Evolutionary conservation across 2,797 vertebrate genomes (phyloP), one percentile per base, ranked within the genome.

Genomic region (Heterohyrax brucei): DNA sequence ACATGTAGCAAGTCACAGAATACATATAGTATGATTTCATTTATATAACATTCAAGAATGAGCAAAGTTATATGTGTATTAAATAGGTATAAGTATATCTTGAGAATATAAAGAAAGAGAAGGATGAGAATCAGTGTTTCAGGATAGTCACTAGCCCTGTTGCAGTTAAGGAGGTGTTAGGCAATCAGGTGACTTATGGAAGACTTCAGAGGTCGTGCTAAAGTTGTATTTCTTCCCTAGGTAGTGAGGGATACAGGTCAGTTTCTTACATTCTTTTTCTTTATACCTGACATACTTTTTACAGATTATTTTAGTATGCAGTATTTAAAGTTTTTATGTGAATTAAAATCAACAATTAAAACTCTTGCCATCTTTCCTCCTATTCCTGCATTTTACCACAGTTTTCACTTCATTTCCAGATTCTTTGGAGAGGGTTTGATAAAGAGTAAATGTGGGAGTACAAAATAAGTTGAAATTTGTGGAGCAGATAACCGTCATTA

Each of bases 1-100:
- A 93, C 93, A 92, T 79, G 83, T 70, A 76, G 3, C 9, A 68
- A 91, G 33, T 22, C 2, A 62, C 10, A 62, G 22, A 92, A 28
- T 91, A 83, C 53, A 3, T 88, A 19, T 86, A 64, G 10, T 88
- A n/a, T 92, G 24, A 73, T 89, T 92, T 93, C 86, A 59, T 86
- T 85, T 91, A 72, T 61, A 22, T 75, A 50, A 85, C 79, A 2
- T 86, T 96, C 5, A 76, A 75, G 82, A 81, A 44, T 80, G 80
- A 92, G 24, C 39, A 76, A 68, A 68, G 66, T 22, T 83, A 5
- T 84, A 61, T 0, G 3, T 83, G 44, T 61, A 53, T 78, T 87
- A 87, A 84, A 64, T 92, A 72, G 16, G 39, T 10, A 33, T 85
- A n/a, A 79, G 1, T 91, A 13, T 91, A 39, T 79, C 24, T 70